These are phyloP conservation scores for Imbricaverruca yamaguchii DNA, from an alignment of 2,888 invertebrate species.

Conservation along the genomic window DNA sequence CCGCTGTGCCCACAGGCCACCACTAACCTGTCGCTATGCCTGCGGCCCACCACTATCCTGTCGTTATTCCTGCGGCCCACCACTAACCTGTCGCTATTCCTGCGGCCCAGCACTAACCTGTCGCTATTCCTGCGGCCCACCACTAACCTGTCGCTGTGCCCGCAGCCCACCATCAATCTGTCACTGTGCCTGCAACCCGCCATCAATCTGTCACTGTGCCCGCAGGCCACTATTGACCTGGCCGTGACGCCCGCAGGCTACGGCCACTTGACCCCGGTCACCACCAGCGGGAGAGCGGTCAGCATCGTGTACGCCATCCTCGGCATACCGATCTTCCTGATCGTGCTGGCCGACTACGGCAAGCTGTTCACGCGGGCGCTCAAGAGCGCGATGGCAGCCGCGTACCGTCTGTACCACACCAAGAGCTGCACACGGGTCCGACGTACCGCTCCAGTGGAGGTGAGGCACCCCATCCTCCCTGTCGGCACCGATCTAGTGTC, in stretches of 20 bases:
- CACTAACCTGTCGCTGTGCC: too few species aligned
- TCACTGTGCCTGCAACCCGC: too few species aligned
- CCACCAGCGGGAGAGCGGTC: constrained; percentile 69
- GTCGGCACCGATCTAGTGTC: too few species aligned
- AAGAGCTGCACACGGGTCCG: constrained; percentile 72
- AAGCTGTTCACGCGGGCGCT: constrained; percentile 83
- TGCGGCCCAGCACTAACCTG: too few species aligned
- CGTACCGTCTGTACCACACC: constrained; percentile 64
- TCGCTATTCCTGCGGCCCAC: too few species aligned
- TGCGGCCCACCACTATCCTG: too few species aligned
- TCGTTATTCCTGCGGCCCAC: too few species aligned
- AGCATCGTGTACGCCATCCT: constrained; percentile 90
- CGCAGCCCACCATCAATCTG: too few species aligned
- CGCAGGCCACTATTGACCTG: neutral
- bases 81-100: neutral
- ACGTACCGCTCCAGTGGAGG: constrained; percentile 57
- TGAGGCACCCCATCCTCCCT: neutral
- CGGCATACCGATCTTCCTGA: constrained; percentile 91
- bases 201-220: too few species aligned
- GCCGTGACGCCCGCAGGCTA: constrained; percentile 62
- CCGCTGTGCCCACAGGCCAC: too few species aligned
- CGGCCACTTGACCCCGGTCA: constrained; percentile 90
- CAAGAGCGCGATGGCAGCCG: constrained; percentile 73
- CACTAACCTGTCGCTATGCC: too few species aligned
- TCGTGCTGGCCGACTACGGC: constrained; percentile 89